Evolutionary conservation across 2,888 invertebrate genomes (phyloP), one percentile per base, ranked within the genome.

Genomic region (Euzophera pinguis): DNA sequence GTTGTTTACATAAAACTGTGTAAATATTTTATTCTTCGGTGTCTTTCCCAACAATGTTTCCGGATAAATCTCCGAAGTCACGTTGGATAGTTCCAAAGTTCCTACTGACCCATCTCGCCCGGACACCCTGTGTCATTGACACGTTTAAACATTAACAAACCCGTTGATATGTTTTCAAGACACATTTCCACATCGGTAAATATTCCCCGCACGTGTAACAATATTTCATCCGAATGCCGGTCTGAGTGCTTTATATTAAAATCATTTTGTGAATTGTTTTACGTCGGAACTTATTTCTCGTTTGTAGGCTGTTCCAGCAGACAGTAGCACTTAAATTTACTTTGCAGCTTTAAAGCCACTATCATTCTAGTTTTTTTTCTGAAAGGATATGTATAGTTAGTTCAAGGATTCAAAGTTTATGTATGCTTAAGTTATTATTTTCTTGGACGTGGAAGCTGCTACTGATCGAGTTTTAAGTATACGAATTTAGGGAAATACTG

Each of bases 171-270:
- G 38, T 38, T 38, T 38, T 38, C 13, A n/a, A 38, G 38, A 12
- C 38, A 38, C 41, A 22, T 22, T 43, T n/a, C 12, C 27, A 7
- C 32, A 7, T 41, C 39, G 42, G 2, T 27, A 22, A 39, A 27
- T 43, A 43, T 43, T 43, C 42, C 6, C 10, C n/a, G 27, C 42
- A 27, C 42, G 42, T 43, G 39, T 39, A 39, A 39, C 39, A 22
- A 43, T 43, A 43, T 43, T 12, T 39, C 17, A 41, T 17, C 3
- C 12, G 9, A n/a, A 43, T 27, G 42, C 12, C 42, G 42, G 42
- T 27, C 38, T 12, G 42, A 43, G 42, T 13, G 41, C 41, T 41
- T 17, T 17, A n/a, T 43, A 43, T 43, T 43, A 27, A 43, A 43
- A 27, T 41, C 17, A 41, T 41, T 16, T 41, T 41, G 17, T n/a